phyloP scores from a whole-genome alignment of 2,113 vertebrate species.

The Okapia johnstoni region DNA sequence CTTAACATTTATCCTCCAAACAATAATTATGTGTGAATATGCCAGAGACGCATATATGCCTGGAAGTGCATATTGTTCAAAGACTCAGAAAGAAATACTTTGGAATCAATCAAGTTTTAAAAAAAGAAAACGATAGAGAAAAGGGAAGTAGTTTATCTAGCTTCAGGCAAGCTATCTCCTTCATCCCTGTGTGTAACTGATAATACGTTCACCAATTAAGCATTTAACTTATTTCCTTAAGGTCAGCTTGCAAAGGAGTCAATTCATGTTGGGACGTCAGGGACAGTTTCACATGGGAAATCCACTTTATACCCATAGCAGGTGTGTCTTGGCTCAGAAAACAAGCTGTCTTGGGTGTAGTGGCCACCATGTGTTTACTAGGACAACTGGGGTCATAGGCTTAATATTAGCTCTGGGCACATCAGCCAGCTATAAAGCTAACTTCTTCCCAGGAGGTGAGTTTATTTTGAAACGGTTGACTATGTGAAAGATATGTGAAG shows the following conservation, averaged over 20 bases:
- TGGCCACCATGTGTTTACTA: background rate
- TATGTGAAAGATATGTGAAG: background rate
- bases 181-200: slow-evolving; percentile 2
- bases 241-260: slow-evolving; percentile 27
- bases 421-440: background rate
- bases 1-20: slow-evolving; percentile 21
- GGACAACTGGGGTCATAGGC: background rate
- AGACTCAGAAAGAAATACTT: slow-evolving; percentile 6
- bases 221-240: slow-evolving; percentile 48
- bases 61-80: background rate
- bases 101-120: slow-evolving; percentile 5
- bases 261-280: background rate
- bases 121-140: slow-evolving; percentile 40
- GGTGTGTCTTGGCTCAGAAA: slow-evolving; percentile 6
- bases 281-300: slow-evolving; percentile 64
- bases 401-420: background rate
- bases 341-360: background rate
- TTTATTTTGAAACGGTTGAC: background rate
- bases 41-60: background rate
- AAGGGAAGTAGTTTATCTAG: slow-evolving; percentile 56
- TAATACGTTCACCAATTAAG: slow-evolving; percentile 16
- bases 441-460: background rate
- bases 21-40: background rate
- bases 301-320: background rate
- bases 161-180: background rate